Conservation (phyloP, 2,113 vertebrate genomes). For the Tyrannus savana region DNA sequence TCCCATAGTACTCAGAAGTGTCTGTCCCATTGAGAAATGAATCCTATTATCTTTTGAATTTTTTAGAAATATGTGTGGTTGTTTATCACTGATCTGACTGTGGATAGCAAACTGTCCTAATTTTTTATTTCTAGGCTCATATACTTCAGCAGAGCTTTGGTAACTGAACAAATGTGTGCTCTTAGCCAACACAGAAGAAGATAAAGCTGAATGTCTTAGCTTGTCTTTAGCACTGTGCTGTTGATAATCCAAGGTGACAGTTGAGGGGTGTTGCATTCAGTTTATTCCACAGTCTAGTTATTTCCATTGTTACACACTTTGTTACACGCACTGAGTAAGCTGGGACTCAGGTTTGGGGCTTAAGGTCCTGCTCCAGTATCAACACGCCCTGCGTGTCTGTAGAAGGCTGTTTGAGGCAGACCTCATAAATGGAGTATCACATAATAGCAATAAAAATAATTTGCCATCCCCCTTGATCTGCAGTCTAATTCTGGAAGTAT, state of each 20-base stretch:
- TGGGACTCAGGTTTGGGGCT: neutral
- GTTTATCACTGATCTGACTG: neutral
- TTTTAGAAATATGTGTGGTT: neutral
- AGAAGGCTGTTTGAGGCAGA: neutral
- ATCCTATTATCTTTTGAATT: neutral
- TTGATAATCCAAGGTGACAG: neutral
- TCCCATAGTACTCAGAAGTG: neutral
- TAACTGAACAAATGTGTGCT: neutral
- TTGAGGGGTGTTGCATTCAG: neutral
- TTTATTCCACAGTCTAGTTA: neutral
- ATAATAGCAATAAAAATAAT: neutral
- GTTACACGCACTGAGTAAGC: neutral
- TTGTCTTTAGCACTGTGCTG: neutral
- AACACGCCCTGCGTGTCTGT: no score
- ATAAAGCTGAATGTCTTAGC: neutral
- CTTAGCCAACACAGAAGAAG: neutral
- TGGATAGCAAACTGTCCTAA: neutral
- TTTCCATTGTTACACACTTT: neutral
- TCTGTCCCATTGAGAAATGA: neutral
- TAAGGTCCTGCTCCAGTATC: neutral
- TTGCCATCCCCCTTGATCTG: neutral
- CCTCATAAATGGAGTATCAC: neutral
- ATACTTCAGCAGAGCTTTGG: neutral
- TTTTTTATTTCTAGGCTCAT: neutral
- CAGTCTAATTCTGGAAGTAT: neutral